Conservation (phyloP, 2,113 vertebrate genomes). For the Tauraco erythrolophus region DNA sequence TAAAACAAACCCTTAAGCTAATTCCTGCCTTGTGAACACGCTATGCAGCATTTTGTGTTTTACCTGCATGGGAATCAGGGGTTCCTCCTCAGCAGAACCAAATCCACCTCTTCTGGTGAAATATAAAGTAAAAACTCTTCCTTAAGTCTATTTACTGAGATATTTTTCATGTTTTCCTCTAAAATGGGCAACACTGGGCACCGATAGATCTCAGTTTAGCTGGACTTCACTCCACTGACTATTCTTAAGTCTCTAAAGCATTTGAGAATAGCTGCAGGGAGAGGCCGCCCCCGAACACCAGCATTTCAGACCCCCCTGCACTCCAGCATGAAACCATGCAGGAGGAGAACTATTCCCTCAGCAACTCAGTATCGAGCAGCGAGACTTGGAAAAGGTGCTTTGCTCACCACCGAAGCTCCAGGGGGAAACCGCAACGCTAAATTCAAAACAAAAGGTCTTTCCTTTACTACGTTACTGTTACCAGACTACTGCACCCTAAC, state of each 20-base stretch:
- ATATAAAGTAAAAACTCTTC: not conserved
- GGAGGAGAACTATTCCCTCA: not conserved
- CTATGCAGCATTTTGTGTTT: not conserved
- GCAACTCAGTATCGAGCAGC: not conserved
- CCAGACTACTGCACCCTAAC: not conserved
- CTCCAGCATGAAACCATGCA: not conserved
- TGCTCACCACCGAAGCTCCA: not conserved
- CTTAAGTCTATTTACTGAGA: not conserved
- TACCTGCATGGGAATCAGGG: not conserved
- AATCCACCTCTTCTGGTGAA: not conserved
- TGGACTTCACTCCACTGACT: not conserved
- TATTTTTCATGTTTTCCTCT: not conserved
- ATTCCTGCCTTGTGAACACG: not conserved
- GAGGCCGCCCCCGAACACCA: not conserved
- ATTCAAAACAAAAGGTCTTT: not conserved
- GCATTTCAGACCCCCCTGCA: not conserved
- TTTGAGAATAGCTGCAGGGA: not conserved
- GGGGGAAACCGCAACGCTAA: not conserved
- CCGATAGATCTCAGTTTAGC: too few species aligned
- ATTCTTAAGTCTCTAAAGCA: not conserved
- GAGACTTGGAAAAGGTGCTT: not conserved
- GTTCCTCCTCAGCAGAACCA: not conserved
- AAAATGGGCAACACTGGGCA: not conserved
- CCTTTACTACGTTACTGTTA: not conserved
- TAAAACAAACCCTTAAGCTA: not conserved